A percentile compares a stretch with the other conserved stretches of the same genome.
phyloP scores from a whole-genome alignment of 2,797 vertebrate species.

The Vireo griseus region DNA sequence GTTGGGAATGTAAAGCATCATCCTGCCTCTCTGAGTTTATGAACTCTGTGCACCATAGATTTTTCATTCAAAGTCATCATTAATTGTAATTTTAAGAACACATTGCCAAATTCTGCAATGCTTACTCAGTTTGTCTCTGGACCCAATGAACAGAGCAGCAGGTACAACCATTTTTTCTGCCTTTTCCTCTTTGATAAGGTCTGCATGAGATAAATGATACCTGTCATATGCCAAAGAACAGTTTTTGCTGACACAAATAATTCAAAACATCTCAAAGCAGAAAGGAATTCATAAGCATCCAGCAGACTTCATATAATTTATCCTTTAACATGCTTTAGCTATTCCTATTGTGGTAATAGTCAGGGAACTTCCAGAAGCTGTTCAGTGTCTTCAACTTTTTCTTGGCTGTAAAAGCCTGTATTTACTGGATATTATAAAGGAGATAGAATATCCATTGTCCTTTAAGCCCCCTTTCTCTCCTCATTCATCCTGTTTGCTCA shows the following conservation, averaged over 20 bases:
- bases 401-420: not conserved
- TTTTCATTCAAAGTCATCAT: not conserved
- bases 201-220: not conserved
- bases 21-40: not conserved
- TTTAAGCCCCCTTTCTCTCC: not conserved
- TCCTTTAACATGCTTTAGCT: not conserved
- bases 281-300: not conserved
- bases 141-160: not conserved
- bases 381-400: not conserved
- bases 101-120: not conserved
- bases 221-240: not conserved
- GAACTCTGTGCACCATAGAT: not conserved
- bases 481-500: not conserved
- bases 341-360: not conserved
- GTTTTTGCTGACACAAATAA: not conserved
- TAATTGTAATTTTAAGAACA: not conserved
- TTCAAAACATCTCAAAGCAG: not conserved
- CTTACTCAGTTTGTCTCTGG: not conserved
- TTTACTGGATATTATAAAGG: not conserved
- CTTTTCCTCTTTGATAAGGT: not conserved
- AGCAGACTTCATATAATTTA: not conserved
- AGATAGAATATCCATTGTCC: accelerated
- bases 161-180: not conserved
- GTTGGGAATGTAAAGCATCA: not conserved
- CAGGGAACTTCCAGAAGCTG: not conserved